Percentiles rank a stretch among this genome's conserved stretches.
phyloP scores from a whole-genome alignment of 2,888 invertebrate species.

The Cacoxenus indagator region DNA sequence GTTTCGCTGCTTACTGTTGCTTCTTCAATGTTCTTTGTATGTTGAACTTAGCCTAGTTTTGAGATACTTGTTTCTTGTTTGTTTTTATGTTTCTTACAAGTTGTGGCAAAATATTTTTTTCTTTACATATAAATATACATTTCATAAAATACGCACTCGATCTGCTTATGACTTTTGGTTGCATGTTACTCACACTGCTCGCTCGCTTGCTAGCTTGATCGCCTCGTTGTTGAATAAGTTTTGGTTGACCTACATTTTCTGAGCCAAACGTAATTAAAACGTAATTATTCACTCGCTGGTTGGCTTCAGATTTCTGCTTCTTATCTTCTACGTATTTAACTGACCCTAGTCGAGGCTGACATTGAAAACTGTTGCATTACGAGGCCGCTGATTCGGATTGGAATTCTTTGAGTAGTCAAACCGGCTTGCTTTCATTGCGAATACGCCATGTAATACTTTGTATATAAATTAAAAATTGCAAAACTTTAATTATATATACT shows the following conservation, averaged over 20 bases:
- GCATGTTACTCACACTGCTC: neutral
- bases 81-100: neutral
- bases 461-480: neutral
- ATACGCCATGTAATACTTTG: neutral
- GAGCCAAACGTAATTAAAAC: slow-evolving; percentile 42
- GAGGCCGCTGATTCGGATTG: neutral
- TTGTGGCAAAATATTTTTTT: neutral
- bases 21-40: neutral
- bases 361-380: slow-evolving; percentile 19
- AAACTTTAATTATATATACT: too few species aligned
- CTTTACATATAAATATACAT: neutral
- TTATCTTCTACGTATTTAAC: slow-evolving; percentile 2
- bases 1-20: neutral
- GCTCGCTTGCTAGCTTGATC: neutral
- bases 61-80: neutral
- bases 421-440: neutral
- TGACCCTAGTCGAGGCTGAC: slow-evolving; percentile 9
- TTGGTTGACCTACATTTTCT: slow-evolving; percentile 44
- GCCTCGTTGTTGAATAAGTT: neutral
- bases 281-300: slow-evolving; percentile 39
- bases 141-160: neutral
- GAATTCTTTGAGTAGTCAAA: neutral
- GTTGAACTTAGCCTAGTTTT: slow-evolving; percentile 9
- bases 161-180: neutral
- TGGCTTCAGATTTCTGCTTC: slow-evolving; percentile 6